Evolutionary conservation across 2,113 vertebrate species (phyloP), one percentile per base, ranked within the genome.

Genomic region (Progne subis): DNA sequence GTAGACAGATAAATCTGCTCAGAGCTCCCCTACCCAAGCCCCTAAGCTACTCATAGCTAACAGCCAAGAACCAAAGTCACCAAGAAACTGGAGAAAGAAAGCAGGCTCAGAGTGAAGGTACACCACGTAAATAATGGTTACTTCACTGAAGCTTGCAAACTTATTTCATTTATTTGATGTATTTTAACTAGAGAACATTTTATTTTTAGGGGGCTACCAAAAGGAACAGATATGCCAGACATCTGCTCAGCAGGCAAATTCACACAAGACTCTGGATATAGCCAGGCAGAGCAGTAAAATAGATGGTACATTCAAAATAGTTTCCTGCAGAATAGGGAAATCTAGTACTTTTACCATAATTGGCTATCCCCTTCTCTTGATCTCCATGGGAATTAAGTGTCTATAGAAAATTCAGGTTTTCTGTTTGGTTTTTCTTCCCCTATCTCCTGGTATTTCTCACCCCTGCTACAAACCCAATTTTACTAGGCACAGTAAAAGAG

Each of bases 231-330:
- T 85, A 94, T 37, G 41, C 49, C 61, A 94, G 86, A 60, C 55
- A 85, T 49, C 53, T 70, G 53, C 41, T 80, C 84, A 95, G 74
- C 61, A 89, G n/a, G 70, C 65, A 95, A 92, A 94, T 69, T 94
- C 78, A 89, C 59, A 75, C 32, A 82, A 46, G 86, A 15, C 37
- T 88, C 74, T 64, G 60, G 52, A 68, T 78, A 24, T 52, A 77
- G 55, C 72, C 53, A 60, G 71, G 72, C 60, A 82, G 74, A 74
- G 21, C 47, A 56, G 56, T 41, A 67, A 94, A 94, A 86, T 4
- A 75, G 47, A 88, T 5, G 31, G 31, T 44, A 68, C 29, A 34
- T 56, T 86, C 13, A 37, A 86, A 83, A 84, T 1, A 79, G 53
- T n/a, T 77, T 77, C 55, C 79, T 74, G 69, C 57, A 91, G 65